phyloP scores from a whole-genome alignment of 2,113 vertebrate genomes.

The Gracilinanus agilis region DNA sequence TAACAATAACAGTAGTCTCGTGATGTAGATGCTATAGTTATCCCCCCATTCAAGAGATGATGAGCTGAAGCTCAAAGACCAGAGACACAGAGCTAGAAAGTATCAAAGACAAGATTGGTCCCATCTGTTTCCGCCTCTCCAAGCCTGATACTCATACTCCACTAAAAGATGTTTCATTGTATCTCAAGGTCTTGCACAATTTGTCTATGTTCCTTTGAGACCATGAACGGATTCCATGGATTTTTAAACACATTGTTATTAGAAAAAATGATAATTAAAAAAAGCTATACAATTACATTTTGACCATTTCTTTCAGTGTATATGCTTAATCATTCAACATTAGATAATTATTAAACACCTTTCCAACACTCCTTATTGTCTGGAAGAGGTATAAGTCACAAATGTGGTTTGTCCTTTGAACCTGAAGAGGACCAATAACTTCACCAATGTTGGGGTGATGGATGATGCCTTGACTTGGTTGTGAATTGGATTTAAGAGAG shows the following conservation, averaged over 20 bases:
- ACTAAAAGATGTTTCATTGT: neutral
- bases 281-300: too few relatives aligned
- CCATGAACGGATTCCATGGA: neutral
- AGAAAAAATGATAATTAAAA: neutral
- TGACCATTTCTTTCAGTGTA: too few relatives aligned
- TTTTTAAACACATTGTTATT: neutral
- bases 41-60: neutral
- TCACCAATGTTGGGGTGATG: too few relatives aligned
- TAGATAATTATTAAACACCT: too few relatives aligned
- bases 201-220: neutral
- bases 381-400: too few relatives aligned
- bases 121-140: neutral
- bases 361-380: too few relatives aligned
- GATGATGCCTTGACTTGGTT: too few relatives aligned
- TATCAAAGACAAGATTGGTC: neutral
- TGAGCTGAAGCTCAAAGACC: neutral
- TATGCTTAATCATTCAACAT: too few relatives aligned
- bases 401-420: too few relatives aligned
- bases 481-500: too few relatives aligned
- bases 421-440: too few relatives aligned
- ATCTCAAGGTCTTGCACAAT: too few relatives aligned
- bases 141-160: neutral
- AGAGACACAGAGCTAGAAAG: neutral
- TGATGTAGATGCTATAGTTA: neutral
- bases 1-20: neutral